Percentiles rank a stretch among this genome's conserved stretches.
These are phyloP conservation scores for Prionailurus viverrinus DNA, from an alignment of 2,113 vertebrate species.

Conservation along the genomic window DNA sequence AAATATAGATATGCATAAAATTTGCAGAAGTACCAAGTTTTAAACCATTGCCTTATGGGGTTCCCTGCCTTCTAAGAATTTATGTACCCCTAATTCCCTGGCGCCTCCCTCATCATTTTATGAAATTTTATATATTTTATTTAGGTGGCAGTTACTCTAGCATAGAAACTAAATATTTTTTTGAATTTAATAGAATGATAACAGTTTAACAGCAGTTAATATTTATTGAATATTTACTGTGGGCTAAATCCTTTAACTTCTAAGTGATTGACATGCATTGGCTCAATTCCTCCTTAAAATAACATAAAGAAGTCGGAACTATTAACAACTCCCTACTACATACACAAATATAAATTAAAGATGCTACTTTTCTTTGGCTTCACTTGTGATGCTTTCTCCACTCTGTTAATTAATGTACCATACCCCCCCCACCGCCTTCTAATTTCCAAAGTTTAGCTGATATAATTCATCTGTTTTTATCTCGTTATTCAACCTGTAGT, in stretches of 20 bases:
- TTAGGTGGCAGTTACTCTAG: neutral
- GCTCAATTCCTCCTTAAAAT: neutral
- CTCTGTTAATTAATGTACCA: conserved; percentile 15
- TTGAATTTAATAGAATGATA: neutral
- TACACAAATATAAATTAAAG: neutral
- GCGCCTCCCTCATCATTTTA: neutral
- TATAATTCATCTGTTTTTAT: neutral
- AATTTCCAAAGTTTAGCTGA: conserved; percentile 26
- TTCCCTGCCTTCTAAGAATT: neutral
- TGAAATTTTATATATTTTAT: neutral
- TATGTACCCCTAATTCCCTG: neutral
- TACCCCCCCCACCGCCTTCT: neutral
- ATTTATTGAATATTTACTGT: neutral
- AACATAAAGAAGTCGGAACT: neutral
- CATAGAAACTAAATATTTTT: neutral
- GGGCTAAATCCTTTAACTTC: neutral
- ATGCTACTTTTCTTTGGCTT: neutral
- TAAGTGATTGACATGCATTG: neutral
- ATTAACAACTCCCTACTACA: neutral
- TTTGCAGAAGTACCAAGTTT: neutral
- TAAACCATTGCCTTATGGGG: neutral
- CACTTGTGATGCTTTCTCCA: neutral
- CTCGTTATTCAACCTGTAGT: neutral
- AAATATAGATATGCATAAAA: neutral
- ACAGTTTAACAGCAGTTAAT: neutral